Base-by-base conservation (phyloP, 2,113 vertebrate genomes). In the Oncorhynchus nerka region DNA sequence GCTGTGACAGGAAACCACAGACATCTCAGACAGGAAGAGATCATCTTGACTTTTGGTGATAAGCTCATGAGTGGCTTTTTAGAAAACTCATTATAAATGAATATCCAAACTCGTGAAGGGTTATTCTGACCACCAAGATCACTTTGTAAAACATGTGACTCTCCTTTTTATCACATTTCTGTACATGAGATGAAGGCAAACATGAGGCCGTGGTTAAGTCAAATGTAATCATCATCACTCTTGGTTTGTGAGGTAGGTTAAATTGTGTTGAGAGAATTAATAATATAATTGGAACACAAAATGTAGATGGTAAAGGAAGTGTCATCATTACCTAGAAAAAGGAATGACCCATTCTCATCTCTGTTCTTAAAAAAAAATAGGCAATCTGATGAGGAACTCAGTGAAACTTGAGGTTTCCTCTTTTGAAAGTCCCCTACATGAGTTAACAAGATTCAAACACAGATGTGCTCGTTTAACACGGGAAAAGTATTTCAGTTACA, bases 401-500 rank as follows among this genome's bases (percentile, higher is more conserved):
- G 20, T n/a, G 20, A 16, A 62, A 20, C 59, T 62, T 1, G 7
- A 62, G n/a, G 7, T 81, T 91, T 90, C 88, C 85, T 80, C 85
- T 89, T 91, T 81, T 76, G 26, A 22, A 71, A 71, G 78, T 61
- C 75, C 61, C 71, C 77, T 83, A 51, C 57, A 45, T 76, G 75
- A 79, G 11, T 2, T 6, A 16, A 68, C 34, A 78, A 20, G 13
- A 32, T 20, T 85, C 26, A 67, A 22, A 80, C 57, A 68, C 57
- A 70, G 78, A 71, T 45, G 30, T 1, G 4, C 5, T 22, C 26
- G 12, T 24, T 81, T 59, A 68, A 82, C 59, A 51, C 16, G 15
- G 68, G 72, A 65, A 19, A 4, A 22, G 15, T 68, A 72, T 85
- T 81, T 81, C 69, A 73, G 85, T 90, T 89, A 91, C 88, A 81